Percentiles rank a stretch among this genome's conserved stretches.
Conservation (phyloP, 2,888 invertebrate genomes). For the Agrypnus murinus region DNA sequence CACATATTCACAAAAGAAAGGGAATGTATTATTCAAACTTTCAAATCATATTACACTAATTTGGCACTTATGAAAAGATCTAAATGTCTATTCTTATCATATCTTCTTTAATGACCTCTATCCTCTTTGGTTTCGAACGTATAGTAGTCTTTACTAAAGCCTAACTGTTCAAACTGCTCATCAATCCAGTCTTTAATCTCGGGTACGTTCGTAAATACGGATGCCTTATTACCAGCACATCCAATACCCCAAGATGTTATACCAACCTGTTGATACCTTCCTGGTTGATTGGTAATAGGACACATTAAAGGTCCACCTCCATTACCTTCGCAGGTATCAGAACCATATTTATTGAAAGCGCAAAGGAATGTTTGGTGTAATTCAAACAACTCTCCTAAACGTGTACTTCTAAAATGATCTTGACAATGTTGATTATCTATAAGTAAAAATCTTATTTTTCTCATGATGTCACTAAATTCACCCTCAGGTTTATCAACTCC, state of each 20-base stretch:
- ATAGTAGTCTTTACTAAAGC: slow-evolving; percentile 33
- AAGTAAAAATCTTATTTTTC: slow-evolving; percentile 81
- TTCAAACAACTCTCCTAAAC: slow-evolving; percentile 78
- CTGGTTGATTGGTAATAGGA: slow-evolving; percentile 72
- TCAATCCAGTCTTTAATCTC: slow-evolving; percentile 43
- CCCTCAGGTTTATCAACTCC: slow-evolving; percentile 69
- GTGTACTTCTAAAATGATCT: slow-evolving; percentile 75
- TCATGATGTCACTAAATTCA: slow-evolving; percentile 74
- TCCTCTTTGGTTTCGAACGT: no score
- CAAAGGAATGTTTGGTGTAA: slow-evolving; percentile 82
- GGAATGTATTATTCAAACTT: no score
- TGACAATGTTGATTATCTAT: slow-evolving; percentile 69
- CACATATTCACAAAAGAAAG: no score
- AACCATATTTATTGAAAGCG: slow-evolving; percentile 81
- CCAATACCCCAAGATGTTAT: slow-evolving; percentile 70
- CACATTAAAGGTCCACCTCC: slow-evolving; percentile 87
- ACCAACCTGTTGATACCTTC: slow-evolving; percentile 74
- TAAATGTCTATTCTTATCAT: no score
- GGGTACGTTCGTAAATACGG: slow-evolving; percentile 35
- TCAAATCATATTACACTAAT: no score
- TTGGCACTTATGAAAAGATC: no score
- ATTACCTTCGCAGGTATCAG: slow-evolving; percentile 82
- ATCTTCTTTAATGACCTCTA: no score
- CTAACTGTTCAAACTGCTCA: slow-evolving; percentile 9
- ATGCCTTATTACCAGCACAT: slow-evolving; percentile 20